These are phyloP conservation scores for Achlya flavicornis DNA, from an alignment of 2,888 invertebrate species.

Conservation along the genomic window DNA sequence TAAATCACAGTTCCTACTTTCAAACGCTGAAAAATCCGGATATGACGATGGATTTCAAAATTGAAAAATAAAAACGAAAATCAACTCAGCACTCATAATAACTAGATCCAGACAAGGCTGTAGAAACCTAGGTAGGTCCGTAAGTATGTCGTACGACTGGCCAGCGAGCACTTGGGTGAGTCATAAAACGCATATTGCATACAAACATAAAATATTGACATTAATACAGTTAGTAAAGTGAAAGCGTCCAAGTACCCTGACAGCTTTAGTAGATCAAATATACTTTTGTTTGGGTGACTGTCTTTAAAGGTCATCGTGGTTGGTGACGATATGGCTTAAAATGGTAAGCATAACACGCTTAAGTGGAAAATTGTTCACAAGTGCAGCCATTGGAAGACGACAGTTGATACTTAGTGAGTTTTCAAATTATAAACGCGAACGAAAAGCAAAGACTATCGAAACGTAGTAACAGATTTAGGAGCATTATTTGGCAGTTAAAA, in stretches of 20 bases:
- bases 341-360: no score
- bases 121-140: conserved; percentile 1
- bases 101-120: not conserved
- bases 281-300: not conserved
- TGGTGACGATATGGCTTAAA: no score
- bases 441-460: no score
- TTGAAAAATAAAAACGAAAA: not conserved
- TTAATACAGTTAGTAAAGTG: not conserved
- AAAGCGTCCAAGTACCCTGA: not conserved
- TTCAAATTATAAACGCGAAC: no score
- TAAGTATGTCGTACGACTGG: not conserved
- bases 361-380: no score
- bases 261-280: conserved; percentile 3
- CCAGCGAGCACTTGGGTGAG: not conserved
- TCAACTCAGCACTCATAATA: not conserved
- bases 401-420: no score
- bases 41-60: no score
- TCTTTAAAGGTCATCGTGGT: not conserved
- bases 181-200: conserved; percentile 4
- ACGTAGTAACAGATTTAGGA: no score
- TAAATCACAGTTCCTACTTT: no score
- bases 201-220: conserved; percentile 6
- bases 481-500: no score
- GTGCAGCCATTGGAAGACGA: no score
- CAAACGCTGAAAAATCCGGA: no score